A percentile compares a stretch with the other conserved stretches of the same genome.
Conservation (phyloP, 2,797 vertebrate species). For the Peromyscus attwateri region DNA sequence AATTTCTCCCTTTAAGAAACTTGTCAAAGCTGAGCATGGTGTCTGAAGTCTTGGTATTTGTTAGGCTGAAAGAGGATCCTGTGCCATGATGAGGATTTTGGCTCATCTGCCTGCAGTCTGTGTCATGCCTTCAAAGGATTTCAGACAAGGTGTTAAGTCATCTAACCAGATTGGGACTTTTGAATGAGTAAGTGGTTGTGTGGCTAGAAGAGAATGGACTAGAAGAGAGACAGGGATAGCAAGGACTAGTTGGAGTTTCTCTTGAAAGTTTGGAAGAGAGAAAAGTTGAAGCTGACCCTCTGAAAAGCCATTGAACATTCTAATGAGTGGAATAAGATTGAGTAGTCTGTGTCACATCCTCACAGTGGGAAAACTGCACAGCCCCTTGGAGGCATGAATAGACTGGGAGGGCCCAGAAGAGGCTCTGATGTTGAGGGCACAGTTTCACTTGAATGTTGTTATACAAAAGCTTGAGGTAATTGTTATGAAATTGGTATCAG, state of each 20-base stretch:
- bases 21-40: neutral
- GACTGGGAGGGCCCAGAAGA: neutral
- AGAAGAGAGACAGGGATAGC: neutral
- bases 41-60: no score
- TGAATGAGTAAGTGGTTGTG: neutral
- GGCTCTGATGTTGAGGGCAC: constrained; percentile 18
- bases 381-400: neutral
- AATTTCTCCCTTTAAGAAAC: neutral
- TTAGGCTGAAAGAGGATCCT: neutral
- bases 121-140: neutral
- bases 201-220: neutral
- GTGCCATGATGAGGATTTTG: neutral
- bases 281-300: neutral
- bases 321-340: neutral
- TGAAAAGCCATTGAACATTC: neutral
- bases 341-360: neutral
- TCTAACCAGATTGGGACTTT: neutral
- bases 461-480: constrained; percentile 33
- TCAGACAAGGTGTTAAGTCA: neutral
- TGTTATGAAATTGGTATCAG: constrained; percentile 62
- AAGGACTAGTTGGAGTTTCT: neutral
- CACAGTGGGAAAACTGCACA: neutral
- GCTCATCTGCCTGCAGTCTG: neutral
- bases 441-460: constrained; percentile 41
- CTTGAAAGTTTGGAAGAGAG: constrained; percentile 5